Base-by-base conservation (phyloP, 2,113 vertebrate genomes). In the Gasterosteus nipponicus region DNA sequence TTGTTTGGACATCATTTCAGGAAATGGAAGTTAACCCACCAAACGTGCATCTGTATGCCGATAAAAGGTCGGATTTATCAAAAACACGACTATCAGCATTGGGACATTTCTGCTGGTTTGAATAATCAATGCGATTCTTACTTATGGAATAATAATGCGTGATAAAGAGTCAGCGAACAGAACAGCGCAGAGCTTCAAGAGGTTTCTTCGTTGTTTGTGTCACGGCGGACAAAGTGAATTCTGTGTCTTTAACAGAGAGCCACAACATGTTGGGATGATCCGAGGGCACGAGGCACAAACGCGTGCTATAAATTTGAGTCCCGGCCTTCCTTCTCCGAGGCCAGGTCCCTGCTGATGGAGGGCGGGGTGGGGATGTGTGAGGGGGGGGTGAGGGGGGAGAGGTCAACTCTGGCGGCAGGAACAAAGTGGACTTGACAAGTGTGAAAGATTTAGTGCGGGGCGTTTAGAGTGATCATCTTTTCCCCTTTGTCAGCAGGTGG, bases 381-480 rank as follows among this genome's bases (percentile, higher is more conserved):
- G 33, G 33, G 33, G 33, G 33, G 33, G 33, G 33, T 1, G 35
- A 3, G 35, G 35, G 35, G 35, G 22, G 22, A 26, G 22, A 26
- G 87, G 90, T 90, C 89, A 90, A 57, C 82, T 83, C 88, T 80
- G 83, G 84, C 81, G 59, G 86, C 70, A 53, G 84, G 79, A 89
- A 90, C 89, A 91, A 92, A 93, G 86, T 89, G 86, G 87, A 91
- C 86, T 89, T 89, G 91, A 92, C 89, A 93, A 89, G 90, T 90
- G 91, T 92, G 92, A 91, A 92, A 91, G 91, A 93, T 92, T 94
- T 92, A 94, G 88, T 87, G 89, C 80, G 16, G 74, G 84, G 78
- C 91, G 78, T 94, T 92, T 90, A 89, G 82, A 92, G 89, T 84
- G 87, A 91, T 93, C 89, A 91, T 92, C 89, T 90, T 88, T 92